Conservation (phyloP, 2,113 vertebrate species). For the Bungarus multicinctus region DNA sequence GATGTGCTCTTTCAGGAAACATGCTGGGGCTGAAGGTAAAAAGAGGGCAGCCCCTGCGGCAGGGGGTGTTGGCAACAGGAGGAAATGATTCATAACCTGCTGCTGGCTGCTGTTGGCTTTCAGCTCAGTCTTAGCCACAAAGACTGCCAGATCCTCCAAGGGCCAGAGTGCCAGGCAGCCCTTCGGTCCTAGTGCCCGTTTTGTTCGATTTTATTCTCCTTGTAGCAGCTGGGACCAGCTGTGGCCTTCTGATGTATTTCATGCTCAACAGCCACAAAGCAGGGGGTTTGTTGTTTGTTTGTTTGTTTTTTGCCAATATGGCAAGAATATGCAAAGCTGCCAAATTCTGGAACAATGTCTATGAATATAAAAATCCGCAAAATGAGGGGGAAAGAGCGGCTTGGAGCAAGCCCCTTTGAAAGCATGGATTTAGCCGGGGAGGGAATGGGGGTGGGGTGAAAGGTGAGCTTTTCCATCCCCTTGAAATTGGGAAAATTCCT, state of each 20-base stretch:
- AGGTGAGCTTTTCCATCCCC: neutral
- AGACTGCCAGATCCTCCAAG: constrained; percentile 1
- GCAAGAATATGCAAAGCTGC: neutral
- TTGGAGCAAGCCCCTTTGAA: neutral
- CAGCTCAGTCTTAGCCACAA: constrained; percentile 17
- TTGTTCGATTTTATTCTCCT: neutral
- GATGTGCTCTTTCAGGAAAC: neutral
- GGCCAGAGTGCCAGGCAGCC: neutral
- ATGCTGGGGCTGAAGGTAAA: neutral
- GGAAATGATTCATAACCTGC: constrained; percentile 31
- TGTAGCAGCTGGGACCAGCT: constrained; percentile 16
- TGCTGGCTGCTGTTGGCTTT: constrained; percentile 7
- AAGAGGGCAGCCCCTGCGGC: constrained; percentile 2
- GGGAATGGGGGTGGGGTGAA: accelerated
- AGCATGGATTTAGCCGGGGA: neutral
- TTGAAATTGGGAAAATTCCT: neutral
- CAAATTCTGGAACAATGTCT: neutral
- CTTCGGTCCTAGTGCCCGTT: constrained; percentile 8
- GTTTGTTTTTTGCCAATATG: neutral
- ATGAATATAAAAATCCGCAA: neutral
- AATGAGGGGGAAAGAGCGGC: neutral
- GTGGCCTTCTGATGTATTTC: constrained; percentile 7
- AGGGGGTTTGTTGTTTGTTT: no score
- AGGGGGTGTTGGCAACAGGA: neutral
- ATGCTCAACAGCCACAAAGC: neutral